These are phyloP conservation scores for Steatornis caripensis DNA, from an alignment of 2,113 vertebrate genomes.

Conservation along the genomic window DNA sequence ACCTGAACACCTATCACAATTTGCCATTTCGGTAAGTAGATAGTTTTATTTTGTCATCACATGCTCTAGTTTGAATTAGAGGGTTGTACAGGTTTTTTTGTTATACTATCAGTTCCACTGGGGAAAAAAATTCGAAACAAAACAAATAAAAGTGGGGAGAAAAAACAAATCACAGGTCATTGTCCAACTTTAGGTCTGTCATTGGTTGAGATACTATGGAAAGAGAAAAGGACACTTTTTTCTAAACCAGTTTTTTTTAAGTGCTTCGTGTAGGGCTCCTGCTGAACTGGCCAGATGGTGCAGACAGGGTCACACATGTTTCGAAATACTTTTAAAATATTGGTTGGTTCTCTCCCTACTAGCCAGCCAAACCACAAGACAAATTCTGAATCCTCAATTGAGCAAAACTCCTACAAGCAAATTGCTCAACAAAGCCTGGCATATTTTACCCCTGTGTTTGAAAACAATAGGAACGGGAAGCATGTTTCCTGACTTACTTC, in stretches of 20 bases:
- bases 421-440: conserved; percentile 24
- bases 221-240: not conserved
- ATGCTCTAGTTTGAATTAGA: not conserved
- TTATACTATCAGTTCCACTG: not conserved
- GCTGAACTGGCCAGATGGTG: not conserved
- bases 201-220: not conserved
- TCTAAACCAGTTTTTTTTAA: not conserved
- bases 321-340: conserved; percentile 8
- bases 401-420: conserved; percentile 6
- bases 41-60: conserved; percentile 9
- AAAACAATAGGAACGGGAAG: not conserved
- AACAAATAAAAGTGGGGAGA: not conserved
- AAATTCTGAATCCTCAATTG: conserved; percentile 24
- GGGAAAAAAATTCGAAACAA: not conserved
- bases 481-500: not conserved
- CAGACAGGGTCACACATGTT: not conserved
- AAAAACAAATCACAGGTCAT: not conserved
- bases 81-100: not conserved
- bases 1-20: not conserved
- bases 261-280: not conserved
- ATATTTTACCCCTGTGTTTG: not conserved
- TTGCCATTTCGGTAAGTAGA: not conserved
- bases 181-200: not conserved
- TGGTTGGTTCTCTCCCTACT: not conserved
- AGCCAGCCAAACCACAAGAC: conserved; percentile 21